phyloP scores from a whole-genome alignment of 2,888 invertebrate genomes.

The Drosophila greeni region DNA sequence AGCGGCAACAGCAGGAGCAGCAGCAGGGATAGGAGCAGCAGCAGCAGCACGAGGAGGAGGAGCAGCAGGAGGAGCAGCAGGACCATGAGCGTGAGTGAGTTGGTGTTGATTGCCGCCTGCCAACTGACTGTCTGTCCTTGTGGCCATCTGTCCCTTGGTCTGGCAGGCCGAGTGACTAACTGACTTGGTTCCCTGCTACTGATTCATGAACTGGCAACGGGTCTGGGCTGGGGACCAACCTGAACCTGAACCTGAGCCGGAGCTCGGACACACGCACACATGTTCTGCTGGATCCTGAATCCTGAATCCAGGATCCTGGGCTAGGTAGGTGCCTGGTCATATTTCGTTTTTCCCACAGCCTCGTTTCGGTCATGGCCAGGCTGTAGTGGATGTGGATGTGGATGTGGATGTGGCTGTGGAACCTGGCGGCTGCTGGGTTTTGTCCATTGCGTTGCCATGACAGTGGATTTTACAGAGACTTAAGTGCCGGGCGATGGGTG shows the following conservation, averaged over 20 bases:
- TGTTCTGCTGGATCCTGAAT: not conserved
- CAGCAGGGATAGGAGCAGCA: not conserved
- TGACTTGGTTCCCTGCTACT: constrained; percentile 55
- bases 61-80: not conserved
- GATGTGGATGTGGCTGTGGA: constrained; percentile 42
- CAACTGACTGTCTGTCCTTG: constrained; percentile 30
- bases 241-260: constrained; percentile 57
- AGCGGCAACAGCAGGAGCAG: not conserved
- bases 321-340: constrained; percentile 53
- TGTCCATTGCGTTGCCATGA: constrained; percentile 61
- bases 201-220: constrained; percentile 70
- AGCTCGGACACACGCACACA: constrained; percentile 5
- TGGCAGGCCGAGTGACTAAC: constrained; percentile 37
- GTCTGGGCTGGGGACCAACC: constrained; percentile 30
- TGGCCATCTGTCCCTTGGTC: constrained; percentile 11
- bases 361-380: constrained; percentile 29
- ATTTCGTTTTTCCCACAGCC: constrained; percentile 66
- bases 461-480: constrained; percentile 73
- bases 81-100: constrained; percentile 17
- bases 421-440: constrained; percentile 49
- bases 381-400: constrained; percentile 30
- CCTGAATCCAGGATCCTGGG: not conserved
- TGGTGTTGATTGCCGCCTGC: constrained; percentile 60
- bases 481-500: constrained; percentile 55
- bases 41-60: not conserved